Conservation (phyloP, 53 echinoderm and acorn worm genomes). For the Paracentrotus lividus region DNA sequence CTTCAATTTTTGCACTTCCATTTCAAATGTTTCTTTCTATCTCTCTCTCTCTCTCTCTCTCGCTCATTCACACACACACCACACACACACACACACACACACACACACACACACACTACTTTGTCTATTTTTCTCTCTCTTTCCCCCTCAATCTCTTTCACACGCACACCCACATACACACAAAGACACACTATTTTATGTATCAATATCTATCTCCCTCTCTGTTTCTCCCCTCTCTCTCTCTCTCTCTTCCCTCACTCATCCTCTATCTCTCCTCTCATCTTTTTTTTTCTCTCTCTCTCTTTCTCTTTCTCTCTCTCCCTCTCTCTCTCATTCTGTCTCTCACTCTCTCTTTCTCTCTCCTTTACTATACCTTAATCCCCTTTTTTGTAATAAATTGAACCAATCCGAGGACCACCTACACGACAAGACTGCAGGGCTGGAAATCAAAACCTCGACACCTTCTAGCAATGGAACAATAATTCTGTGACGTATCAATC, state of each 20-base stretch:
- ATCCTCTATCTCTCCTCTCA: not conserved
- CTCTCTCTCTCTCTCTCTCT: not conserved
- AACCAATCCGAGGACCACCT: slow-evolving; percentile 34
- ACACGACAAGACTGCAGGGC: slow-evolving; percentile 14
- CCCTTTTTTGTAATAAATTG: not conserved
- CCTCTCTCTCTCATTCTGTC: not conserved
- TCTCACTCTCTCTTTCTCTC: not conserved
- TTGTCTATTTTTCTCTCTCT: not conserved
- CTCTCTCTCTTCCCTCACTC: not conserved
- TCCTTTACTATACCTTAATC: not conserved
- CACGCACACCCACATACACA: not conserved
- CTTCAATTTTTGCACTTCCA: not conserved
- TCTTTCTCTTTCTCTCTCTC: not conserved
- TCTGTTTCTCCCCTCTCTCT: too few relatives aligned
- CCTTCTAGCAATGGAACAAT: not conserved
- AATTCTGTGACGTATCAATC: slow-evolving; percentile 44
- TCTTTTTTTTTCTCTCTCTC: not conserved
- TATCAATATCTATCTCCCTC: not conserved
- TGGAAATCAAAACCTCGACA: slow-evolving; percentile 21
- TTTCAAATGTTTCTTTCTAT: not conserved
- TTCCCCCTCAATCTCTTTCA: not conserved
- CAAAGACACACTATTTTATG: not conserved
- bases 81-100: not conserved
- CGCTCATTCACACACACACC: too few relatives aligned
- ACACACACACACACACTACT: not conserved